A percentile compares a stretch with the other conserved stretches of the same genome.
phyloP scores from a whole-genome alignment of 2,888 invertebrate species.

The Rhimphoctona megacephalus region DNA sequence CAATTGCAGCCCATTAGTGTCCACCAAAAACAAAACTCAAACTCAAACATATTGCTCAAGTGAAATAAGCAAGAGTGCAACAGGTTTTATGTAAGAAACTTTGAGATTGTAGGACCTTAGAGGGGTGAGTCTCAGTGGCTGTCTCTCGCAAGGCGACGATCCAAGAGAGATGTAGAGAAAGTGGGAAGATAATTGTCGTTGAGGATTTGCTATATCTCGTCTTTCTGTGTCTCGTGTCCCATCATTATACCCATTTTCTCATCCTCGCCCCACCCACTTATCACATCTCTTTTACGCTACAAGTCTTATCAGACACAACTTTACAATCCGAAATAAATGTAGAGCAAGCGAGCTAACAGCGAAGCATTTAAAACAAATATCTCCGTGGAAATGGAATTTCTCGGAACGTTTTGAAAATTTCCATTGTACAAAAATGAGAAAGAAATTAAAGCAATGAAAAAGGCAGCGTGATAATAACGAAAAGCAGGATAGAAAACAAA shows the following conservation, averaged over 20 bases:
- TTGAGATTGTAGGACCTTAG: constrained; percentile 12
- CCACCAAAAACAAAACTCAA: constrained; percentile 23
- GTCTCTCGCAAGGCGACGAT: constrained; percentile 53
- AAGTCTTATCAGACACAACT: not conserved
- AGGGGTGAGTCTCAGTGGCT: constrained; percentile 42
- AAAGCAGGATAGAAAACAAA: constrained; percentile 14
- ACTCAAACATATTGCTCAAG: not conserved
- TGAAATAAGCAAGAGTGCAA: constrained; percentile 61
- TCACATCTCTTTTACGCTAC: constrained; percentile 6
- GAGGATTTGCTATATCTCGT: constrained; percentile 31
- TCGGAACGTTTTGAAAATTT: not conserved
- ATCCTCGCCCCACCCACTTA: constrained; percentile 4
- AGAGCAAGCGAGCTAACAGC: not conserved
- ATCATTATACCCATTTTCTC: constrained; percentile 50
- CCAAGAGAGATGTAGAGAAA: constrained; percentile 43
- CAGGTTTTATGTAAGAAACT: constrained; percentile 70
- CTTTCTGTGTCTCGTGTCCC: constrained; percentile 19
- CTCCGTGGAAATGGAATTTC: not conserved
- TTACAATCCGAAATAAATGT: too few relatives aligned
- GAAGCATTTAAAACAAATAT: too few relatives aligned
- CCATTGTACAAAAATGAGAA: not conserved
- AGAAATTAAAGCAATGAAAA: not conserved
- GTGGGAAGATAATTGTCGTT: constrained; percentile 17
- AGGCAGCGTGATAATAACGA: not conserved
- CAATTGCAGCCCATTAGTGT: not conserved